These are phyloP conservation scores for Polypedilum vanderplanki DNA, from an alignment of 1,140 invertebrate species.

Conservation along the genomic window DNA sequence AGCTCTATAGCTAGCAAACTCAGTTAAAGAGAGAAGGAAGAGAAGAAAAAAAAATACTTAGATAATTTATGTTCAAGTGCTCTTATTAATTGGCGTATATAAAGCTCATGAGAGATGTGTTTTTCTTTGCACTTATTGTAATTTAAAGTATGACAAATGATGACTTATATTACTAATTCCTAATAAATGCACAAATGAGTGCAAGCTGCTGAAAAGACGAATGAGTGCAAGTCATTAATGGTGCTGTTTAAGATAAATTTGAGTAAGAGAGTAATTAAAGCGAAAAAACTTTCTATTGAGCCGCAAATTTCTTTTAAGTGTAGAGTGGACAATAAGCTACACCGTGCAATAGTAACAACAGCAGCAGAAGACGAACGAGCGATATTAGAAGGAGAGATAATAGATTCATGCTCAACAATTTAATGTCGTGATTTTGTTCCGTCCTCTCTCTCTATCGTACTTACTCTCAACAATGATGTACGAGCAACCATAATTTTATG, in stretches of 20 bases:
- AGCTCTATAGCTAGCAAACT: not conserved
- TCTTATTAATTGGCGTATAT: constrained; percentile 27
- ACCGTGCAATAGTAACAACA: too few species aligned
- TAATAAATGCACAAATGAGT: not conserved
- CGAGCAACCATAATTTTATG: not conserved
- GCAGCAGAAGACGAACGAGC: too few species aligned
- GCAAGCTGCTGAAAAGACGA: constrained; percentile 6
- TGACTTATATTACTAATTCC: constrained; percentile 29
- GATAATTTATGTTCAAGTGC: constrained; percentile 25
- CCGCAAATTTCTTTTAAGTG: too few species aligned
- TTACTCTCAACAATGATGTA: not conserved
- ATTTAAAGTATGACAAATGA: constrained; percentile 25
- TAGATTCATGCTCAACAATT: not conserved
- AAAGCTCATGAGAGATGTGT: not conserved
- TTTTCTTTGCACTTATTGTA: constrained; percentile 2
- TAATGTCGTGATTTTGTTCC: not conserved
- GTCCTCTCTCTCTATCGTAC: too few species aligned
- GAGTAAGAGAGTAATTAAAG: too few species aligned
- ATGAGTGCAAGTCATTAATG: constrained; percentile 5
- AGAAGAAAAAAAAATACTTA: not conserved
- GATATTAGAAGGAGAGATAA: not conserved
- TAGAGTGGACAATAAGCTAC: too few species aligned
- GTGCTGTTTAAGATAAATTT: too few species aligned
- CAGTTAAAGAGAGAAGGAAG: not conserved
- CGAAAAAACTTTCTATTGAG: too few species aligned